Base-by-base conservation (phyloP, 1,140 invertebrate genomes). In the Lycorma delicatula region DNA sequence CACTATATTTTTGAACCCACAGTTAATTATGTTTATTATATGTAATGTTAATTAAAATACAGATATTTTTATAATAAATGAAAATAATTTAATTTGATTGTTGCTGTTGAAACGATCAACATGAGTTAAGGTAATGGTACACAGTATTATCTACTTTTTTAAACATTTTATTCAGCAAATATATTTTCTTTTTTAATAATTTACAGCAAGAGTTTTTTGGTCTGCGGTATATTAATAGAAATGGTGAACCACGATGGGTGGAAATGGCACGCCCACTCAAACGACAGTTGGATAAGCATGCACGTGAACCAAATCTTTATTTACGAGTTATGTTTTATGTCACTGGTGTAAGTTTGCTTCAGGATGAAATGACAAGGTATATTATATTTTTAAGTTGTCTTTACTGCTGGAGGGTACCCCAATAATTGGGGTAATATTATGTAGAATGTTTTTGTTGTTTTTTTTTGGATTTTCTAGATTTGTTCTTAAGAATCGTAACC, bases 251-350 rank as follows among this genome's bases (percentile, higher is more conserved):
- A 31, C 78, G 87, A 74, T 97, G 94, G 95, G 81, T 97, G 1
- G 93, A 97, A 66, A 75, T 97, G 64, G 90, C 93, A 64, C 83
- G 89, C 58, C 93, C 93, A 1, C 73, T 98, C 9, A 97, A 96
- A 71, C 84, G 88, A 48, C 94, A 98, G 71, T 74, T 97, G 44
- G 93, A 97, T 68, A 97, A 96, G 71, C 83, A 93, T 75, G 89
- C 91, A 0, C 82, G 86, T 49, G 82, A 83, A 56, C 81, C 86
- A 29, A 83, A 81, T 65, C 77, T 97, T 2, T 90, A 89, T 72
- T 76, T 97, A 53, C 81, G 93, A 23, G 87, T 98, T 9, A 93
- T 96, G 81, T 95, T 90, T 71, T 98, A 95, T 75, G 86, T 97
- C n/a, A 79, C 83, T 9, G 91, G 92, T 54, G 86, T 91, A 1